These are phyloP conservation scores for Neosilurus mollespiculum DNA, from an alignment of 2,797 vertebrate species.

Conservation along the genomic window DNA sequence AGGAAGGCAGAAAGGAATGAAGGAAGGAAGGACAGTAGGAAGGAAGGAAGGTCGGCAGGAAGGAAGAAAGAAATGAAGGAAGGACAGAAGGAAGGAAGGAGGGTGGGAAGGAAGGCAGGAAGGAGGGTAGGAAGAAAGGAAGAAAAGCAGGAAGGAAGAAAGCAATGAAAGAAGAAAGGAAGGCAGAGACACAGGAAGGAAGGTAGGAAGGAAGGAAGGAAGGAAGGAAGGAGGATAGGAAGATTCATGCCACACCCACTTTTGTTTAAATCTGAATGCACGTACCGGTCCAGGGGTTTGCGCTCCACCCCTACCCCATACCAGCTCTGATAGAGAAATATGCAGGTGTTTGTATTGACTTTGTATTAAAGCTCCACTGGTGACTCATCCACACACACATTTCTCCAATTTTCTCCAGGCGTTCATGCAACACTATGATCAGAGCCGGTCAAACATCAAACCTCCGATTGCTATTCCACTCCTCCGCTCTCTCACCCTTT, in stretches of 20 bases:
- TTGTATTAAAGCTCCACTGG: slow-evolving; percentile 22
- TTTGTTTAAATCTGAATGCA: background rate
- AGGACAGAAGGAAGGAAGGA: no score
- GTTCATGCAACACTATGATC: slow-evolving; percentile 31
- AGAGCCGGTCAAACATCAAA: slow-evolving; percentile 47
- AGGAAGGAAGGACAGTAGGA: no score
- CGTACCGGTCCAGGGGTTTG: background rate
- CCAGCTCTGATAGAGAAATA: background rate
- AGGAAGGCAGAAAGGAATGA: no score
- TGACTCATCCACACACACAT: slow-evolving; percentile 1
- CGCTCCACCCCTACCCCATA: background rate
- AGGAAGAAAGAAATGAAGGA: no score
- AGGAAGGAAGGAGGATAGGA: background rate
- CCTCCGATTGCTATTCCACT: slow-evolving; percentile 37
- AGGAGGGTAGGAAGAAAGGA: no score
- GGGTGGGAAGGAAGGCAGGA: no score
- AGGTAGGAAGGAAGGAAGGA: no score
- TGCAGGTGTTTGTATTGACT: slow-evolving; percentile 23
- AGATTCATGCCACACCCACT: background rate
- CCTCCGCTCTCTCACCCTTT: slow-evolving; percentile 11
- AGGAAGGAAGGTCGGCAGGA: no score
- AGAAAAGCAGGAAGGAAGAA: no score
- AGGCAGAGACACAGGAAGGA: no score
- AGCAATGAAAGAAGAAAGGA: no score
- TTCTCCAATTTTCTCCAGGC: slow-evolving; percentile 28